phyloP scores from a whole-genome alignment of 2,888 invertebrate species.

The Lutraria lutraria region DNA sequence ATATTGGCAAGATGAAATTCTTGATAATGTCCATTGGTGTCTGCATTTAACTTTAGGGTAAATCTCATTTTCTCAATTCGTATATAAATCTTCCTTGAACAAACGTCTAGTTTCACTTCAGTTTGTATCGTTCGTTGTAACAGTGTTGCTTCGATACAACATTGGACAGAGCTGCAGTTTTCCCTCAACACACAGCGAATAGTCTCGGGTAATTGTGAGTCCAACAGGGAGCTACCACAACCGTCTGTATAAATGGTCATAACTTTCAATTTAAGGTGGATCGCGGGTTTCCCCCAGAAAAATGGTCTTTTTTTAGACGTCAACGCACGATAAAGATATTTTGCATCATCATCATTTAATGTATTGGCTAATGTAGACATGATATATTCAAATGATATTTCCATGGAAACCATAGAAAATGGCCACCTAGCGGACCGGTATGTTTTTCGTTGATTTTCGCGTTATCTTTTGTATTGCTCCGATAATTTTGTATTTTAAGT shows the following conservation, averaged over 20 bases:
- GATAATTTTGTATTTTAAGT: too few species aligned
- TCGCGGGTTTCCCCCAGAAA: too few species aligned
- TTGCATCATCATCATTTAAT: too few species aligned
- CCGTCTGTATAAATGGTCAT: background rate
- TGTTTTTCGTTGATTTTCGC: too few species aligned
- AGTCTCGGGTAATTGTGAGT: conserved; percentile 29
- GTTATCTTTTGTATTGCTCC: too few species aligned
- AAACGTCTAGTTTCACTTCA: conserved; percentile 1
- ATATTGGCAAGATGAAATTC: background rate
- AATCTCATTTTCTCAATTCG: conserved; percentile 9
- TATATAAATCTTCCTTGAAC: conserved; percentile 8
- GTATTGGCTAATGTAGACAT: too few species aligned
- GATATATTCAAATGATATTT: too few species aligned
- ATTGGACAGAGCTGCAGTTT: conserved; percentile 53
- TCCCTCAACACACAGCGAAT: conserved; percentile 47
- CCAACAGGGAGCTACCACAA: background rate
- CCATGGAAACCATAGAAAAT: too few species aligned
- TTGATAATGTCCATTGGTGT: conserved; percentile 9
- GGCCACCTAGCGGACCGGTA: too few species aligned
- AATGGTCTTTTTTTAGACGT: too few species aligned
- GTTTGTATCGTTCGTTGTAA: conserved; percentile 32
- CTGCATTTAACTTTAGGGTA: background rate
- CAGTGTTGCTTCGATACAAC: conserved; percentile 54
- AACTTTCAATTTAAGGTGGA: too few species aligned
- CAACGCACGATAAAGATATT: too few species aligned